phyloP scores from a whole-genome alignment of 2,888 invertebrate species.

The Catotricha subobsoleta region DNA sequence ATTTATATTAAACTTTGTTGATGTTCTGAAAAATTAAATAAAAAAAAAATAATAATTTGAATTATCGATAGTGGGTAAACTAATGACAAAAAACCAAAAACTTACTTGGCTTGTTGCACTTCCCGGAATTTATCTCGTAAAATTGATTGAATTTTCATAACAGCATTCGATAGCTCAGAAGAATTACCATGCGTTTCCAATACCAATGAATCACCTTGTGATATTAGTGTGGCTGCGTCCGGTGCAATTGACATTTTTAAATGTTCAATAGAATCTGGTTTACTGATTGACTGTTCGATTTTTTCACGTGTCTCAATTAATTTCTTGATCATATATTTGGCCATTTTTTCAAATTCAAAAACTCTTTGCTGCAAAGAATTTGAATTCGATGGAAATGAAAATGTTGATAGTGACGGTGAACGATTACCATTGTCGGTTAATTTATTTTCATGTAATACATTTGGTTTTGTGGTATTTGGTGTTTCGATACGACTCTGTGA shows the following conservation, averaged over 20 bases:
- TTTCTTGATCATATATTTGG: slow-evolving; percentile 27
- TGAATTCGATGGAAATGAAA: slow-evolving; percentile 12
- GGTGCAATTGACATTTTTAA: slow-evolving; percentile 38
- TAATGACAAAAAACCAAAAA: no score
- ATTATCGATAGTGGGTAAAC: no score
- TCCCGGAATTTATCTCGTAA: slow-evolving; percentile 28
- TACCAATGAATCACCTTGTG: slow-evolving; percentile 57
- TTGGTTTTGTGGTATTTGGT: slow-evolving; percentile 23
- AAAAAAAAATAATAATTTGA: not conserved
- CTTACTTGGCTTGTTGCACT: slow-evolving; percentile 26
- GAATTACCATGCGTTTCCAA: slow-evolving; percentile 41
- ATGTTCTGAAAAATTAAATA: slow-evolving; percentile 6
- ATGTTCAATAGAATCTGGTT: slow-evolving; percentile 18
- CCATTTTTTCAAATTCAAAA: slow-evolving; percentile 25
- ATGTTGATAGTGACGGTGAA: no score
- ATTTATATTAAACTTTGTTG: not conserved
- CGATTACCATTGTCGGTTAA: not conserved
- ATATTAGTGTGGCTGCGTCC: slow-evolving; percentile 58
- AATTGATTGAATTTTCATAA: slow-evolving; percentile 26
- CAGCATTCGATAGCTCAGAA: slow-evolving; percentile 22
- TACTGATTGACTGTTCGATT: slow-evolving; percentile 17
- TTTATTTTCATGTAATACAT: slow-evolving; percentile 17
- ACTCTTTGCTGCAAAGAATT: slow-evolving; percentile 24
- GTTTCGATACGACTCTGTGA: slow-evolving; percentile 27
- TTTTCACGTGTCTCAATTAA: slow-evolving; percentile 23